These are phyloP conservation scores for Zhuqinia jingwanae DNA, from an alignment of 2,888 invertebrate genomes.

Conservation along the genomic window DNA sequence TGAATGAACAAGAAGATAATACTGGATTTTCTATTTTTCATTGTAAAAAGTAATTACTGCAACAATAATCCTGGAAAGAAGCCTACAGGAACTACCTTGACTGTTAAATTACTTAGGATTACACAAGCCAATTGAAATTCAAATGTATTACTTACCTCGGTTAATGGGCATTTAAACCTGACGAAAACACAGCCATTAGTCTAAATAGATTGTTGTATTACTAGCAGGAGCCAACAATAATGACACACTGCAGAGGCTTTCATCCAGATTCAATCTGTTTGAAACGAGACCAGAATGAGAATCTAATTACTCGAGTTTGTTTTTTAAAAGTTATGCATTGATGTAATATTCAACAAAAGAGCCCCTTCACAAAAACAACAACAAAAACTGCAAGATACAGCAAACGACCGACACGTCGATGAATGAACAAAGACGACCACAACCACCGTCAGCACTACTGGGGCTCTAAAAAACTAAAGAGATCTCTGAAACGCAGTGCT, in stretches of 20 bases:
- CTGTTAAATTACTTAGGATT: not conserved
- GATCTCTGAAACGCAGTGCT: not conserved
- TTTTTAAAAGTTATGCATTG: constrained; percentile 4
- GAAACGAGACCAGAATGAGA: constrained; percentile 70
- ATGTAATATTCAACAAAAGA: not conserved
- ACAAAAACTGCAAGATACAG: no score
- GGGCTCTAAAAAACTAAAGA: not conserved
- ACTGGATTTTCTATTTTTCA: not conserved
- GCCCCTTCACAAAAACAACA: not conserved
- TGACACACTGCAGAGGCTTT: constrained; percentile 4
- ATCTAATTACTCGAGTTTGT: not conserved
- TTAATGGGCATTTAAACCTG: constrained; percentile 44
- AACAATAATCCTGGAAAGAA: not conserved
- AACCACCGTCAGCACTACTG: not conserved
- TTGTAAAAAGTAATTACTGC: not conserved
- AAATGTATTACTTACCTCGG: constrained; percentile 55
- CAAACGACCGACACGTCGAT: not conserved
- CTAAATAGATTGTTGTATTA: not conserved
- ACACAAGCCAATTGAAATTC: not conserved
- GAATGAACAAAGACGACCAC: not conserved
- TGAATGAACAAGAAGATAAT: no score
- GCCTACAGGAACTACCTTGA: not conserved
- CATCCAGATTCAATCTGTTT: constrained; percentile 26
- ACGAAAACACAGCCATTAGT: constrained; percentile 40
- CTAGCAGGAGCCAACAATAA: constrained; percentile 13